Evolutionary conservation across 2,797 vertebrate genomes (phyloP).

Genomic region (Helostoma temminkii): DNA sequence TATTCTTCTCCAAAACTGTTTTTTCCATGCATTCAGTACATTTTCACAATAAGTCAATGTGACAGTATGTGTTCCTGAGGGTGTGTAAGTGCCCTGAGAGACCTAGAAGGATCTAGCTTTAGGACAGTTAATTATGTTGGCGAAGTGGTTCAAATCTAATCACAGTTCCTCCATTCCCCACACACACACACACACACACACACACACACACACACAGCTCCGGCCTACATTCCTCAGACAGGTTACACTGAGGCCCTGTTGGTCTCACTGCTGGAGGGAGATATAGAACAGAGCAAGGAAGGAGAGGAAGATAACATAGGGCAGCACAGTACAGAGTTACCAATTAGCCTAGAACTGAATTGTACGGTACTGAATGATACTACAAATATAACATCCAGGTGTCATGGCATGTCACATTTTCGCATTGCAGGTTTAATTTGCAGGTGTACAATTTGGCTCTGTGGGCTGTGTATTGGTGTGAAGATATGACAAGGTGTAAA

Average conservation of each 20-base stretch:
- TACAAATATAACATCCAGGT: background rate
- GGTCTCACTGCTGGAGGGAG: constrained; percentile 26
- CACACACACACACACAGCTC: constrained; percentile 11
- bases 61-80: background rate
- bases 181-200: too few relatives aligned
- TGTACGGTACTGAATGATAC: background rate
- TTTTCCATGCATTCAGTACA: background rate
- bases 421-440: background rate
- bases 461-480: background rate
- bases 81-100: constrained; percentile 10
- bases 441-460: background rate
- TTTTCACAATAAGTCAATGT: background rate
- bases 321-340: background rate
- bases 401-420: background rate
- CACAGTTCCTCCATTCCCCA: too few relatives aligned
- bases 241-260: constrained; percentile 53
- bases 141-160: constrained; percentile 65
- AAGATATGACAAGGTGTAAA: background rate
- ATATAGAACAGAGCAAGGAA: constrained; percentile 20
- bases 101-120: constrained; percentile 2
- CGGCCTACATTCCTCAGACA: constrained; percentile 64
- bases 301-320: constrained; percentile 10
- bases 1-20: background rate
- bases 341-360: background rate
- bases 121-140: constrained; percentile 58